phyloP scores from a whole-genome alignment of 2,797 vertebrate genomes.

The Anomalospiza imberbis region DNA sequence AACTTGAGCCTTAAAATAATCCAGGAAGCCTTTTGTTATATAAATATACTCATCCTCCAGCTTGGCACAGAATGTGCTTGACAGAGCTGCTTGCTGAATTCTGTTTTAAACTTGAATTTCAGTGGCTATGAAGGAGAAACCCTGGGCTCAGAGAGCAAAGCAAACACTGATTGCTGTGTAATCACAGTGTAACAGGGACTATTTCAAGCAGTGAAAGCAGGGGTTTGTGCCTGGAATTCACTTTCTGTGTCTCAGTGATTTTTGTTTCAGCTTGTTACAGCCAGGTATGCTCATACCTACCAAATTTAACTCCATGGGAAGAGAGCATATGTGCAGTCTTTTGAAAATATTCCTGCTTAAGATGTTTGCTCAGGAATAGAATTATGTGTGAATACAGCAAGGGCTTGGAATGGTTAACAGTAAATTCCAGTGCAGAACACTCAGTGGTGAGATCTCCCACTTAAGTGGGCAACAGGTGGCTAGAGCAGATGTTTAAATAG shows the following conservation, averaged over 20 bases:
- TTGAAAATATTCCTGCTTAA: not conserved
- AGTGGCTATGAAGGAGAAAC: not conserved
- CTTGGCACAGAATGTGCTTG: not conserved
- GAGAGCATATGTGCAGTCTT: not conserved
- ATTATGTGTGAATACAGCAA: not conserved
- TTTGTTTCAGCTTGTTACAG: not conserved
- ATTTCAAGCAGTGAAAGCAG: not conserved
- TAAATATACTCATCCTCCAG: not conserved
- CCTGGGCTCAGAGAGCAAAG: not conserved
- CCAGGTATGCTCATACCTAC: not conserved
- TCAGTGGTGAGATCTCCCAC: not conserved
- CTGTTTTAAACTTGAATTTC: not conserved
- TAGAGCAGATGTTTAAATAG: not conserved
- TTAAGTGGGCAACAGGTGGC: not conserved
- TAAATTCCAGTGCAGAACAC: not conserved
- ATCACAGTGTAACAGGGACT: not conserved
- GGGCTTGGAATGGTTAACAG: not conserved
- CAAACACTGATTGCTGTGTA: not conserved
- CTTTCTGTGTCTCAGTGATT: not conserved
- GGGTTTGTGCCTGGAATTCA: not conserved
- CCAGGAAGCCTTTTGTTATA: slow-evolving; percentile 20
- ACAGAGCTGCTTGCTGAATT: not conserved
- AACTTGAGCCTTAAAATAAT: slow-evolving; percentile 24
- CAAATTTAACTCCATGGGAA: not conserved
- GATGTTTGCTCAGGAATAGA: not conserved